Evolutionary conservation across 2,888 invertebrate species (phyloP), one percentile per base, ranked within the genome.

Genomic region (Boloria euphrosyne): DNA sequence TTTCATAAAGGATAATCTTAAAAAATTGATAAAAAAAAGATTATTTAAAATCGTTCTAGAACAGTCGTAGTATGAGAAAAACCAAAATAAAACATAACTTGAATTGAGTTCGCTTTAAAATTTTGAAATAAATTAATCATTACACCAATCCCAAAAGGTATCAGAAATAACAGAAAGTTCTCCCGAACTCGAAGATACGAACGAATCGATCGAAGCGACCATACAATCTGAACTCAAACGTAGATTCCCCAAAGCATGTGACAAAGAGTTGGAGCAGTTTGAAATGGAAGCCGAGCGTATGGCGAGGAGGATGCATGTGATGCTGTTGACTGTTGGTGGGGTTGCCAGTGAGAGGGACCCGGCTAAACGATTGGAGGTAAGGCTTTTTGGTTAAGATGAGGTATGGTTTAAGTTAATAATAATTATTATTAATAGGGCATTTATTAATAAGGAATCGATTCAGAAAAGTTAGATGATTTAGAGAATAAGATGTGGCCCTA

Each of bases 281-380:
- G 80, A 74, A 75, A 68, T 70, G 54, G 80, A 62, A 43, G 87
- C 84, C 13, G 72, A 88, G 66, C 82, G 84, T 67, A 93, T 94
- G 92, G 78, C 93, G 65, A 83, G 88, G 0, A 90, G 94, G 68
- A 93, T 95, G 91, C 93, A 93, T 78, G 90, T 93, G 50, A 92
- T 93, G 92, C 80, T 94, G 75, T 86, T 93, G 74, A 94, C 94
- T 4, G 92, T 95, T 54, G 93, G 93, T 70, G 93, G 92, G 60
- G 93, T 94, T 58, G 88, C 86, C 62, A 89, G 89, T 71, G 94
- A 94, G 81, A 90, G 92, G 50, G 94, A 95, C 84, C 94, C 94
- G 49, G 87, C 92, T 62, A 94, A 93, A 82, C 83, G 94, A 31
- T 88, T 94, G n/a, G 94, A 94, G 93, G 94, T 94, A 73, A 47